A percentile compares a stretch with the other conserved stretches of the same genome.
Evolutionary conservation across 2,113 vertebrate genomes (phyloP).

Genomic region (Pristiophorus japonicus): DNA sequence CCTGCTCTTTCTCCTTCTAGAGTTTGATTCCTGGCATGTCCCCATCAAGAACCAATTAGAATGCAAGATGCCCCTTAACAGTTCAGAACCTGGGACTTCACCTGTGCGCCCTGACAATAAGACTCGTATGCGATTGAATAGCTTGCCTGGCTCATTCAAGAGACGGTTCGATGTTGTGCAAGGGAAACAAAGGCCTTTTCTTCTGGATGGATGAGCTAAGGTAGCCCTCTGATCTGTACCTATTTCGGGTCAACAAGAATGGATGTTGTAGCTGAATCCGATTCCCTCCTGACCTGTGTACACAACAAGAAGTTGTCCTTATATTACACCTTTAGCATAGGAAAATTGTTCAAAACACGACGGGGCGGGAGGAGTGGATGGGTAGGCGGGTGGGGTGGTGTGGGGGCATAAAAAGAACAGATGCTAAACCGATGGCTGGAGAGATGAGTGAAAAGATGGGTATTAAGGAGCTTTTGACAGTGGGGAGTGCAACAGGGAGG

Average conservation of each 20-base stretch:
- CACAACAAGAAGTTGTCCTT: background rate
- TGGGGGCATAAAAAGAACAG: no score
- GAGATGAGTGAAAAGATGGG: background rate
- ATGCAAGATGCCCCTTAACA: no score
- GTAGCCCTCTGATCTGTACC: background rate
- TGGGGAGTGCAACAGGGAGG: background rate
- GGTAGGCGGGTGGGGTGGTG: no score
- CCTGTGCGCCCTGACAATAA: no score
- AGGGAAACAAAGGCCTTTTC: background rate
- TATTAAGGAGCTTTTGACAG: background rate
- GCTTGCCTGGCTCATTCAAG: background rate
- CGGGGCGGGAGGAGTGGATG: no score
- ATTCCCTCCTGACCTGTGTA: background rate
- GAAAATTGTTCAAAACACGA: background rate
- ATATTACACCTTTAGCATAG: background rate
- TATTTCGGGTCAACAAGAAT: background rate
- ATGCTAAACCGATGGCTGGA: background rate
- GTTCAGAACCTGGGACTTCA: background rate
- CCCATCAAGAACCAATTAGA: no score
- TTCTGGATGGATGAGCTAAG: background rate
- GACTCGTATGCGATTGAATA: background rate
- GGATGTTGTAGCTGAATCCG: background rate
- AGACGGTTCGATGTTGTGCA: background rate
- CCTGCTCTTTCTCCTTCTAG: background rate
- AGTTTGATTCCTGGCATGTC: no score